These are phyloP conservation scores for Polyploca ridens DNA, from an alignment of 2,888 invertebrate genomes.

Conservation along the genomic window DNA sequence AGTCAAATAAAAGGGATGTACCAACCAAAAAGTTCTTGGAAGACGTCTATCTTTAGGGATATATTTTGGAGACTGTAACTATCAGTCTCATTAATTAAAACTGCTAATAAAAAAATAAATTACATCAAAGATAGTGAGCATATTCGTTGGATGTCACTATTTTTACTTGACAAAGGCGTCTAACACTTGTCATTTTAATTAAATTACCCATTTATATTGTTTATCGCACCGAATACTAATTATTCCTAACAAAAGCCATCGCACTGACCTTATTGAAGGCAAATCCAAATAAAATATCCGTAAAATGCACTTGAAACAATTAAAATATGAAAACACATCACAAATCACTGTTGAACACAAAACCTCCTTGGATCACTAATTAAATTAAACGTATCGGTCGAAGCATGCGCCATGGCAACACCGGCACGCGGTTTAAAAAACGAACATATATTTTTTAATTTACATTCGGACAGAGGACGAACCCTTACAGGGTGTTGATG, in stretches of 20 bases:
- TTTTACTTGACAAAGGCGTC: neutral
- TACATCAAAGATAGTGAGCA: too few relatives aligned
- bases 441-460: slow-evolving; percentile 32
- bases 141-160: too few relatives aligned
- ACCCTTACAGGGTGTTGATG: slow-evolving; percentile 67
- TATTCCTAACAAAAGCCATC: slow-evolving; percentile 5
- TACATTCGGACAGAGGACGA: slow-evolving; percentile 53
- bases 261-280: slow-evolving; percentile 50
- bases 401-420: slow-evolving; percentile 73
- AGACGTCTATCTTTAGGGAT: too few relatives aligned
- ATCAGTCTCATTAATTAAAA: too few relatives aligned
- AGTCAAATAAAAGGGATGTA: too few relatives aligned
- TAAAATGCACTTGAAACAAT: slow-evolving; percentile 43
- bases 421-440: slow-evolving; percentile 41
- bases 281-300: slow-evolving; percentile 53
- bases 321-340: slow-evolving; percentile 60
- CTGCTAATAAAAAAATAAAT: too few relatives aligned
- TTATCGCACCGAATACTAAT: neutral
- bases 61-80: too few relatives aligned
- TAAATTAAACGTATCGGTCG: slow-evolving; percentile 71
- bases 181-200: slow-evolving; percentile 27
- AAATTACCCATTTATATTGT: slow-evolving; percentile 24
- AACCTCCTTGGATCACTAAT: slow-evolving; percentile 65
- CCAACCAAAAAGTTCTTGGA: too few relatives aligned
- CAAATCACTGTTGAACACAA: slow-evolving; percentile 70